A percentile compares a stretch with the other conserved stretches of the same genome.
phyloP scores from a whole-genome alignment of 2,888 invertebrate species.

The Proisotoma minuta region DNA sequence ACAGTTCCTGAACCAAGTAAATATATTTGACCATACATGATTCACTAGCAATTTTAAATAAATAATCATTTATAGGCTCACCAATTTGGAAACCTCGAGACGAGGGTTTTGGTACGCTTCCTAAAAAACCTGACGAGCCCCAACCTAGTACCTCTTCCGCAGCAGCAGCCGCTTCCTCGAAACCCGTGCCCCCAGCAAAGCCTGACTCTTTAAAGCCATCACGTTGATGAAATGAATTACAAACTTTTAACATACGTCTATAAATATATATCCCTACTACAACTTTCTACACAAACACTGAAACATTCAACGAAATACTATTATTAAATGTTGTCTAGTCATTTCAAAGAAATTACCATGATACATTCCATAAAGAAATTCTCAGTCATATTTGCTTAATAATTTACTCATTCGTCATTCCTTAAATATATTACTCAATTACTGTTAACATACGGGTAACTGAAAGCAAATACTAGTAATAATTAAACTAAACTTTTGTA shows the following conservation, averaged over 20 bases:
- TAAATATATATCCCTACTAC: no score
- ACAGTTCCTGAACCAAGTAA: constrained; percentile 47
- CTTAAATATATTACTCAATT: no score
- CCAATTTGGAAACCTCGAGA: constrained; percentile 98
- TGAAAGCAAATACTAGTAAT: no score
- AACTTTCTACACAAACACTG: no score
- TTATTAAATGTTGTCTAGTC: no score
- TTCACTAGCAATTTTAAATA: background rate
- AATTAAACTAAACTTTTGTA: no score
- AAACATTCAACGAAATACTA: no score
- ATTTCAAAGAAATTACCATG: no score
- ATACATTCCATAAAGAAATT: no score
- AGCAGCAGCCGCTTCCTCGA: constrained; percentile 22
- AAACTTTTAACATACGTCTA: background rate
- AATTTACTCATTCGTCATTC: no score
- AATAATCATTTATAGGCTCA: constrained; percentile 64
- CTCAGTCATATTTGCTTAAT: no score
- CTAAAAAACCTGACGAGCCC: constrained; percentile 48
- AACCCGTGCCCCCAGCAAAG: constrained; percentile 25
- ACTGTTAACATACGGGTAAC: no score
- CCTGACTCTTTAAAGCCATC: constrained; percentile 36
- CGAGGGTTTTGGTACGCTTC: constrained; percentile 60
- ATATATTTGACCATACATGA: background rate
- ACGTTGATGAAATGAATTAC: constrained; percentile 14
- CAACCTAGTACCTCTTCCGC: constrained; percentile 34